Base-by-base conservation (phyloP, 2,797 vertebrate species). In the Helarctos malayanus region DNA sequence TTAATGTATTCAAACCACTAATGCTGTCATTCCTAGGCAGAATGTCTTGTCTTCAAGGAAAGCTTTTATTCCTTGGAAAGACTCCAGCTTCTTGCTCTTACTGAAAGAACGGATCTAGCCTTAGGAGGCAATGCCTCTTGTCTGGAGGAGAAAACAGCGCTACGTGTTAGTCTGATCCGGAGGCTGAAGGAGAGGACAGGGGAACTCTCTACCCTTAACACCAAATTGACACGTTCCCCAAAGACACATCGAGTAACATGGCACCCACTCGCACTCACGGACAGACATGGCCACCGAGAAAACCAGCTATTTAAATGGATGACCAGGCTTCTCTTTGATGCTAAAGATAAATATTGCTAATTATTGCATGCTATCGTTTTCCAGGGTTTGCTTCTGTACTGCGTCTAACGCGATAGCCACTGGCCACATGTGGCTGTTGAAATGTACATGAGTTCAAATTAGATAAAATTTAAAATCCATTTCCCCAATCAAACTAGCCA, bases 61-160 rank as follows among this genome's bases (percentile, higher is more conserved):
- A 95, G 89, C 73, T 96, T 98, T 97, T 96, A 86, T 88, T 94
- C n/a, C 91, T 83, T 97, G 92, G 78, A 94, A 96, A 94, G 81
- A 69, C 5, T 96, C 82, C 82, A 97, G 49, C 16, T 82, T 93
- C 59, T 97, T 65, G n/a, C 49, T 96, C 47, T 68, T 95, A 94
- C 45, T 56, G 23, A 79, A 80, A 56, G 86, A 94, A 95, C 15
- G 54, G n/a, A 69, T 81, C 27, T 38, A 89, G 29, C 15, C 78
- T 95, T 94, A 69, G 13, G 32, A 96, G 38, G 41, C 49, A 54
- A 78, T 83, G n/a, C 16, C 45, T 97, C 19, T 29, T 93, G 1
- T 87, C 45, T 96, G 29, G 38, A 91, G 38, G 56, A 65, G 6
- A 89, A 95, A 94, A 29, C 3, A 93, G 29, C 15, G 29, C 38